Percentiles rank a stretch among this genome's conserved stretches.
These are phyloP conservation scores for Malaclemys terrapin DNA, from an alignment of 2,113 vertebrate genomes.

Conservation along the genomic window DNA sequence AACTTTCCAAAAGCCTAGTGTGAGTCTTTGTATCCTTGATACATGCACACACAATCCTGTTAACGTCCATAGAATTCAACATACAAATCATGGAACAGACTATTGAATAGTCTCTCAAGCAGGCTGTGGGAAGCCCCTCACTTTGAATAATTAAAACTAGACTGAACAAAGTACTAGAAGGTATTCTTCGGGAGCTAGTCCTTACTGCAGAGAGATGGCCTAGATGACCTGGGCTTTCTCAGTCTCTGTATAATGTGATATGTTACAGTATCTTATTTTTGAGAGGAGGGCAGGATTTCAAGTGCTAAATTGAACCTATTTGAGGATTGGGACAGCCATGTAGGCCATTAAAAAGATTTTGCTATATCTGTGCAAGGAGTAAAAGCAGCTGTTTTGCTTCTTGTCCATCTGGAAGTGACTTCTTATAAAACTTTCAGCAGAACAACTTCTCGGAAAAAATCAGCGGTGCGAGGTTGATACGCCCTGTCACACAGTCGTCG, in stretches of 20 bases:
- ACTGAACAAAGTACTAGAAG: neutral
- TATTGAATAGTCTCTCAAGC: neutral
- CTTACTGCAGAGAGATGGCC: neutral
- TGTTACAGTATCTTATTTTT: neutral
- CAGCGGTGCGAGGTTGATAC: too few relatives aligned
- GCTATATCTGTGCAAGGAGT: neutral
- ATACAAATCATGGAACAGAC: conserved; percentile 31
- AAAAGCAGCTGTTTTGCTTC: neutral
- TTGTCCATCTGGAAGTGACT: neutral
- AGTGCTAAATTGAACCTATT: neutral
- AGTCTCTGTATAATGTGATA: neutral
- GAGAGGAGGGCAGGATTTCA: neutral
- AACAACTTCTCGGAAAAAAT: neutral
- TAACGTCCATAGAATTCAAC: conserved; percentile 2
- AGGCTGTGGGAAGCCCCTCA: neutral
- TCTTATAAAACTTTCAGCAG: neutral
- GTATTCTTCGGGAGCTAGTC: neutral
- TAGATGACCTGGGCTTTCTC: neutral
- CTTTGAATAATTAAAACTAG: conserved; percentile 13
- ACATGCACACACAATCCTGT: neutral
- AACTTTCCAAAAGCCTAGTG: neutral
- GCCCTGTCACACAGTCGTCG: too few relatives aligned
- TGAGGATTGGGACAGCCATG: neutral
- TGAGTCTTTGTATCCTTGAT: conserved; percentile 16
- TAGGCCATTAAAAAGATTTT: neutral